Percentiles rank a stretch among this genome's conserved stretches.
Evolutionary conservation across 2,888 invertebrate species (phyloP).

Genomic region (Lucinisca nassula): DNA sequence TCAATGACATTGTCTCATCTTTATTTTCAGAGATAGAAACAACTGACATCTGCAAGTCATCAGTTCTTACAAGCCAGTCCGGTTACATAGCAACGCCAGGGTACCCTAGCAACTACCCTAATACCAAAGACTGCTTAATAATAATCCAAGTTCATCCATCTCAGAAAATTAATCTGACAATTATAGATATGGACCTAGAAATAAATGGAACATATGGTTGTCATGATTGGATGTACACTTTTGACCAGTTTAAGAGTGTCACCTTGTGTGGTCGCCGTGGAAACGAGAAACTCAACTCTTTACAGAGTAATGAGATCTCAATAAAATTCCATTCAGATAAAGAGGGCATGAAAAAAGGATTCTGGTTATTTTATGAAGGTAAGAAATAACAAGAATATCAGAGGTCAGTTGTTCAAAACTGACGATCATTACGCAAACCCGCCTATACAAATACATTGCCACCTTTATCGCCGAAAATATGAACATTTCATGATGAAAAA

Average conservation of each 20-base stretch:
- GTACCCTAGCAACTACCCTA: slow-evolving; percentile 82
- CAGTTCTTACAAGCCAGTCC: slow-evolving; percentile 70
- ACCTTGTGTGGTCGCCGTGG: slow-evolving; percentile 82
- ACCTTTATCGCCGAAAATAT: too few species aligned
- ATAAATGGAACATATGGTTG: slow-evolving; percentile 77
- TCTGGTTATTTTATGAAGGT: slow-evolving; percentile 87
- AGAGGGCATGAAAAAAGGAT: slow-evolving; percentile 79
- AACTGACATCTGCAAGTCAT: slow-evolving; percentile 77
- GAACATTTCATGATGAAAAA: too few species aligned
- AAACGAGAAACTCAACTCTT: slow-evolving; percentile 76
- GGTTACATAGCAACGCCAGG: slow-evolving; percentile 85
- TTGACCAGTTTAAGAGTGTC: slow-evolving; percentile 77
- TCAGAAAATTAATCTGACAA: slow-evolving; percentile 81
- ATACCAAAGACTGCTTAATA: slow-evolving; percentile 74
- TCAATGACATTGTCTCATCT: too few species aligned
- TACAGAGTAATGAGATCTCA: slow-evolving; percentile 75
- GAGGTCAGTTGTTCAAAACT: too few species aligned
- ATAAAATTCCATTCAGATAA: slow-evolving; percentile 75
- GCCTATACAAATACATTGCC: too few species aligned
- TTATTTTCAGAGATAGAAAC: slow-evolving; percentile 79
- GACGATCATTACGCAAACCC: too few species aligned
- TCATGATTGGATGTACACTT: slow-evolving; percentile 82
- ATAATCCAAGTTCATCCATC: slow-evolving; percentile 73
- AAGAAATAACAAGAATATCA: too few species aligned
- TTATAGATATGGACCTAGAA: slow-evolving; percentile 84